Base-by-base conservation (phyloP, 2,113 vertebrate genomes). In the Macroglossus sobrinus region DNA sequence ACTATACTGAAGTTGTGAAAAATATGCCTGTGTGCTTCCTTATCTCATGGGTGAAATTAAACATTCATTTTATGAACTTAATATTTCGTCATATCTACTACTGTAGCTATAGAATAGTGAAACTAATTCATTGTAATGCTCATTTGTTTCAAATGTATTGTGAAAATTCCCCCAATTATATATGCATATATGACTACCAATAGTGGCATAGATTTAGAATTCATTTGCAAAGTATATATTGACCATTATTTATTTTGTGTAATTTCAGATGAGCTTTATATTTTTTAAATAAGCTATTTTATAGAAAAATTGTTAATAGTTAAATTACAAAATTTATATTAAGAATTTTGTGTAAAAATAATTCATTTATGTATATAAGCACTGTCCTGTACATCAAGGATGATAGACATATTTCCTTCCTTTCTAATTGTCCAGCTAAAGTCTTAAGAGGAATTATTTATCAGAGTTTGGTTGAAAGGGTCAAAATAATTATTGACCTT, bases 401-500 rank as follows among this genome's bases (percentile, higher is more conserved):
- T 16, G 7, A 59, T 15, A 94, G 21, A 47, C 47, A 33, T 4
- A n/a, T 3, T 92, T 47, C 9, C 4, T 68, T 75, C 89, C 53
- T 76, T 10, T 21, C 43, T 64, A 30, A 21, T 50, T 84, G 84
- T 26, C 40, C 4, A 69, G 22, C 16, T 78, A 85, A 0, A 15
- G 16, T 61, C 28, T 43, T 40, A 55, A 85, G 22, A 82, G 30
- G 33, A 93, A 33, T 88, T 85, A 45, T 76, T 95, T 93, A 91
- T 89, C 71, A 81, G 38, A 94, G 63, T 96, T 88, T 89, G 24
- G 18, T 14, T 96, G 91, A 74, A 76, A 85, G 88, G 8, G 50
- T 94, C 72, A 97, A 94, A 96, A 82, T 93, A 93, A 90, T 90
- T 94, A 75, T 82, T 1, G 1, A 47, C 33, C 64, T 93, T 92